phyloP scores from a whole-genome alignment of 1,140 invertebrate species.

The Diabrotica virgifera region DNA sequence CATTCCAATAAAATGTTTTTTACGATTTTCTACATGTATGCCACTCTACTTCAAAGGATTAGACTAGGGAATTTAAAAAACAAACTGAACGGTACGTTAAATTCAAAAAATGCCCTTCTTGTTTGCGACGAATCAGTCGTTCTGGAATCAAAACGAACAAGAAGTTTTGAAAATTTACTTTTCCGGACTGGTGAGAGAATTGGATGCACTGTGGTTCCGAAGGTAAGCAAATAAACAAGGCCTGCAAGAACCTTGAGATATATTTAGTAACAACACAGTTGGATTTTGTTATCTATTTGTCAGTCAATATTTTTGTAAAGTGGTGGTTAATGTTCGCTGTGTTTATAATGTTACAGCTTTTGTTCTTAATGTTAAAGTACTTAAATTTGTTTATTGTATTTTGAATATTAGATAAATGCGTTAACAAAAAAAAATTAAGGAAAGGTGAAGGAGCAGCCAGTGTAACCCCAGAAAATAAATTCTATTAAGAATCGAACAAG shows the following conservation, averaged over 20 bases:
- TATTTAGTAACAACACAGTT: neutral
- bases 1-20: conserved; percentile 52
- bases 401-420: no score
- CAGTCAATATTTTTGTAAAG: neutral
- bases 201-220: conserved; percentile 47
- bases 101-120: conserved; percentile 41
- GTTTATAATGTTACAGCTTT: neutral
- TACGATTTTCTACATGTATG: conserved; percentile 65
- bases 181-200: conserved; percentile 42
- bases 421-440: no score
- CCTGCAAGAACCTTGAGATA: neutral
- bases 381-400: no score
- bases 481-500: no score
- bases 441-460: no score
- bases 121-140: conserved; percentile 35
- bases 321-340: neutral
- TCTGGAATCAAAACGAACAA: conserved; percentile 28
- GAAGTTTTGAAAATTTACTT: conserved; percentile 45
- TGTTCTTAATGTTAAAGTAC: no score
- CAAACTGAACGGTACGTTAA: conserved; percentile 43
- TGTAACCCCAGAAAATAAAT: no score
- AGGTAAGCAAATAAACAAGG: conserved; percentile 36
- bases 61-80: conserved; percentile 54
- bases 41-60: conserved; percentile 65
- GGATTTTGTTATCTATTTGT: conserved; percentile 4